These are phyloP conservation scores for Condylura cristata DNA, from an alignment of 2,113 vertebrate genomes.

Conservation along the genomic window DNA sequence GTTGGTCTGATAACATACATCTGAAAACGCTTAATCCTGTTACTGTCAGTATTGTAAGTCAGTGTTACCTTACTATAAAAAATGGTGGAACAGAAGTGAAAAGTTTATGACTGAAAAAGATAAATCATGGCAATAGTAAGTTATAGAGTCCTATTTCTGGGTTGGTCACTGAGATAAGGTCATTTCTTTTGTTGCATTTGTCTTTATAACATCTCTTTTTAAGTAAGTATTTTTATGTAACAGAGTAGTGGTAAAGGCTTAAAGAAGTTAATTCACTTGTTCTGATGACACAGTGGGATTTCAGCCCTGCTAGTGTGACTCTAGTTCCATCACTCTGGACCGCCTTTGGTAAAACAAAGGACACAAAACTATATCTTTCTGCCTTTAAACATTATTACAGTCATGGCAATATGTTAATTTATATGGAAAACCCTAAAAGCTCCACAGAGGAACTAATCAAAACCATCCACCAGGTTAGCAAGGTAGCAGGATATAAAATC, in stretches of 20 bases:
- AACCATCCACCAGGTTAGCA: no score
- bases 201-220: background rate
- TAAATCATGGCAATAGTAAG: background rate
- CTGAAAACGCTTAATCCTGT: no score
- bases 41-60: no score
- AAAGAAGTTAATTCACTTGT: background rate
- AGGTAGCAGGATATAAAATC: no score
- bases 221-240: background rate
- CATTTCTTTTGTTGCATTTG: background rate
- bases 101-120: conserved; percentile 11
- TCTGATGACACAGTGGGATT: background rate
- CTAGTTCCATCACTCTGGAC: background rate
- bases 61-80: no score
- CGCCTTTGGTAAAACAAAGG: background rate
- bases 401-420: no score
- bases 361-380: background rate
- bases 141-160: background rate
- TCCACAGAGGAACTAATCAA: no score
- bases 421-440: no score
- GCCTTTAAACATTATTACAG: background rate
- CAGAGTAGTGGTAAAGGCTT: background rate
- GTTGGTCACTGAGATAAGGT: background rate
- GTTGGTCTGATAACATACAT: no score
- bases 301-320: background rate
- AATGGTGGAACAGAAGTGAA: background rate